Evolutionary conservation across 2,797 vertebrate genomes (phyloP).

Genomic region (Lophotriccus pileatus): DNA sequence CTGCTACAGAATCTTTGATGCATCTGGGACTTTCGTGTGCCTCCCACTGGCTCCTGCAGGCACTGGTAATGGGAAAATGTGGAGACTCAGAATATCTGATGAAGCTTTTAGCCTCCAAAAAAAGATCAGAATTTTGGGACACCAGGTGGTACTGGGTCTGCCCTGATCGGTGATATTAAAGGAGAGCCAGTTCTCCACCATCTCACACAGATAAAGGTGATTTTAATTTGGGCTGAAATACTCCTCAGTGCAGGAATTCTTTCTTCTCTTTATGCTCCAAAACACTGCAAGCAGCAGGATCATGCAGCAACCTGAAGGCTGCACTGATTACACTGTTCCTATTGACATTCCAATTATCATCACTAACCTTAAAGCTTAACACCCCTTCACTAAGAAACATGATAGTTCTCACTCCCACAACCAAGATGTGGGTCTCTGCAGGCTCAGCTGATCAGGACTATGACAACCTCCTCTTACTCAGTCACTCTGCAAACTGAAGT

Average conservation of each 20-base stretch:
- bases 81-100: background rate
- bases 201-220: background rate
- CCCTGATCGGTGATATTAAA: background rate
- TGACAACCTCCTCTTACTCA: background rate
- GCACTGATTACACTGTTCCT: background rate
- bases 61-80: background rate
- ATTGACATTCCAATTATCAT: constrained; percentile 12
- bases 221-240: background rate
- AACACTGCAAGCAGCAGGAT: background rate
- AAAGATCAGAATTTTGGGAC: background rate
- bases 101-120: background rate
- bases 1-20: background rate
- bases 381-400: background rate
- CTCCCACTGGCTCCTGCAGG: background rate
- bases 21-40: background rate
- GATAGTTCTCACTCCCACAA: constrained; percentile 6
- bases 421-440: constrained; percentile 1
- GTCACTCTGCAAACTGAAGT: background rate
- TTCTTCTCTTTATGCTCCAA: background rate
- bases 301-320: background rate
- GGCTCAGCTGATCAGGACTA: constrained; percentile 1
- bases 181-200: background rate
- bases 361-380: constrained; percentile 18
- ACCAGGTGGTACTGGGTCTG: background rate
- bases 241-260: background rate